Conservation (phyloP, 2,888 invertebrate genomes). For the Cremastobaeus sp. region DNA sequence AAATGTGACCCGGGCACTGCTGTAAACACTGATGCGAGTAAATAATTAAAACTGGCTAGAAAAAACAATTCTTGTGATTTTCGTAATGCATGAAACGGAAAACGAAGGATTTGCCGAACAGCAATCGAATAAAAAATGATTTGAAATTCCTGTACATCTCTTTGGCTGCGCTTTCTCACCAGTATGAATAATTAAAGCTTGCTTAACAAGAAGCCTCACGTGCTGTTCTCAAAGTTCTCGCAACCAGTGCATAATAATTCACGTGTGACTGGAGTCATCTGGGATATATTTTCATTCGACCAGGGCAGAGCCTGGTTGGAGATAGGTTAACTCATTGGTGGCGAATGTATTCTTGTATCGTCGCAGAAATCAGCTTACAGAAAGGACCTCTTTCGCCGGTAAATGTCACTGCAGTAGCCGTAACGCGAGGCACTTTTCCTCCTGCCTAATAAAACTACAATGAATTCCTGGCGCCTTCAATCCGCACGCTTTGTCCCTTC, state of each 20-base stretch:
- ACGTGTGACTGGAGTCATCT: constrained; percentile 49
- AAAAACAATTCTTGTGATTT: too few species aligned
- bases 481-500: constrained; percentile 18
- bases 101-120: too few species aligned
- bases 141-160: too few species aligned
- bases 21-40: too few species aligned
- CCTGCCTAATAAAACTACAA: constrained; percentile 67
- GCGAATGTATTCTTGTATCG: constrained; percentile 36
- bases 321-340: constrained; percentile 46
- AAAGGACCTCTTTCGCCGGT: constrained; percentile 40
- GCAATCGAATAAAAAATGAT: too few species aligned
- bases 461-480: constrained; percentile 33
- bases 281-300: constrained; percentile 49
- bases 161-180: too few species aligned
- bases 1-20: too few species aligned
- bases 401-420: constrained; percentile 54
- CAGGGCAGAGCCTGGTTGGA: constrained; percentile 9
- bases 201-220: too few species aligned
- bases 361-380: constrained; percentile 57
- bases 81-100: too few species aligned
- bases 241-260: constrained; percentile 46
- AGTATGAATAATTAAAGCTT: too few species aligned
- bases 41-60: too few species aligned
- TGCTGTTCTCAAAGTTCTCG: too few species aligned
- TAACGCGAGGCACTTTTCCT: constrained; percentile 60